Conservation (phyloP, 1,140 invertebrate genomes). For the Lepidostoma basale region DNA sequence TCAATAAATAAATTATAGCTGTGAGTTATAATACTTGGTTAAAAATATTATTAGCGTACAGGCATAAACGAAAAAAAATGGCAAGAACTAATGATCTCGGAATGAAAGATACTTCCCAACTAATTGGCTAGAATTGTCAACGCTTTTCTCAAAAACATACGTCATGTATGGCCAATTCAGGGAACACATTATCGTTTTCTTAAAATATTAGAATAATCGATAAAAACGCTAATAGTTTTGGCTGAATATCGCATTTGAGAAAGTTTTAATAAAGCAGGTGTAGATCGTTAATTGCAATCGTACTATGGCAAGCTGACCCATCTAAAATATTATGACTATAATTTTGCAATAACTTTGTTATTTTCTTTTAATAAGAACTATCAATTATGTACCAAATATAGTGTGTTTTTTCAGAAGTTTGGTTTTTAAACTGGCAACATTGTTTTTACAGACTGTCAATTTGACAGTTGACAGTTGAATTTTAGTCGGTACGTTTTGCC, state of each 20-base stretch:
- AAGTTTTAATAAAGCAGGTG: conserved; percentile 1
- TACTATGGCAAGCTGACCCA: no score
- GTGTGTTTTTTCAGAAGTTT: no score
- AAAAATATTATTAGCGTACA: not conserved
- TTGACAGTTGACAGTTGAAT: no score
- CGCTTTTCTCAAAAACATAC: not conserved
- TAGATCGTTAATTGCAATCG: not conserved
- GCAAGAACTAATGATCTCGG: not conserved
- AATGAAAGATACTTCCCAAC: conserved; percentile 6
- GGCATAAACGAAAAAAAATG: not conserved
- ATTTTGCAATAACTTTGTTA: no score
- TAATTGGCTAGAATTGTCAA: conserved; percentile 3
- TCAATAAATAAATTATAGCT: no score
- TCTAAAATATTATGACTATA: no score
- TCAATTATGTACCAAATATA: no score
- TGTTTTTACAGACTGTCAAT: no score
- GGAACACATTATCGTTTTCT: not conserved
- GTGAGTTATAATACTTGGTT: no score
- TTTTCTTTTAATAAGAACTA: no score
- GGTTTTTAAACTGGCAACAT: no score
- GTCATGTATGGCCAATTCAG: not conserved
- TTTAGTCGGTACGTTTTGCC: no score
- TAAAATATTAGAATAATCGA: not conserved
- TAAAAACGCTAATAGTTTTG: conserved; percentile 6
- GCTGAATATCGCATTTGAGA: not conserved